Percentiles rank a stretch among this genome's conserved stretches.
Conservation (phyloP, 2,113 vertebrate genomes). For the Ondatra zibethicus region DNA sequence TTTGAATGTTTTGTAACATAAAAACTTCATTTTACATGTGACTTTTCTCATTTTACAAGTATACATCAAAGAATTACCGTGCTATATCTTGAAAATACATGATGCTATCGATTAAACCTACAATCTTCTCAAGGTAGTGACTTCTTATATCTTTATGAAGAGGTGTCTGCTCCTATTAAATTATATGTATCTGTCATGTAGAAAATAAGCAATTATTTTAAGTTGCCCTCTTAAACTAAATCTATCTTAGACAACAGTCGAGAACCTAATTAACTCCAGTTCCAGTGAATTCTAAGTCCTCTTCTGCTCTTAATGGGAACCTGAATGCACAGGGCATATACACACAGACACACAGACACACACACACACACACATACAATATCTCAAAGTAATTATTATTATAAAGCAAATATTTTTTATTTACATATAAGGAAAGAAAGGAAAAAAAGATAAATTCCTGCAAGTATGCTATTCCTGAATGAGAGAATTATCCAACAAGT, state of each 20-base stretch:
- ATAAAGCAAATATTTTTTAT: no score
- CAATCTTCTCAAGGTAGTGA: neutral
- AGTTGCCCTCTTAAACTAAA: neutral
- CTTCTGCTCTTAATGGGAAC: no score
- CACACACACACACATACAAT: no score
- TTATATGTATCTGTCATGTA: neutral
- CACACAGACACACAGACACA: no score
- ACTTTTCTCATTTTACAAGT: neutral
- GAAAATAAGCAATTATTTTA: neutral
- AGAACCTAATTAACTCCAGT: no score
- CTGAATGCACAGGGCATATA: no score
- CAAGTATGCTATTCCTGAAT: no score
- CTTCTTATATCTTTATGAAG: neutral
- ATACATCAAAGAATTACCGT: neutral
- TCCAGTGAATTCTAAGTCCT: no score
- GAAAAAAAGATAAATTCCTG: no score
- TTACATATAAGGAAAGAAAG: no score
- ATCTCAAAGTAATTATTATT: no score
- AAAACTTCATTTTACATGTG: neutral
- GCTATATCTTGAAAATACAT: neutral
- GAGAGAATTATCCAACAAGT: no score
- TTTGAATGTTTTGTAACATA: neutral
- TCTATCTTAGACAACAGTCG: neutral
- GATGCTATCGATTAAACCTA: neutral
- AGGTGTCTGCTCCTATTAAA: neutral